Evolutionary conservation across 1,140 invertebrate genomes (phyloP).

Genomic region (Temnothorax nylanderi): DNA sequence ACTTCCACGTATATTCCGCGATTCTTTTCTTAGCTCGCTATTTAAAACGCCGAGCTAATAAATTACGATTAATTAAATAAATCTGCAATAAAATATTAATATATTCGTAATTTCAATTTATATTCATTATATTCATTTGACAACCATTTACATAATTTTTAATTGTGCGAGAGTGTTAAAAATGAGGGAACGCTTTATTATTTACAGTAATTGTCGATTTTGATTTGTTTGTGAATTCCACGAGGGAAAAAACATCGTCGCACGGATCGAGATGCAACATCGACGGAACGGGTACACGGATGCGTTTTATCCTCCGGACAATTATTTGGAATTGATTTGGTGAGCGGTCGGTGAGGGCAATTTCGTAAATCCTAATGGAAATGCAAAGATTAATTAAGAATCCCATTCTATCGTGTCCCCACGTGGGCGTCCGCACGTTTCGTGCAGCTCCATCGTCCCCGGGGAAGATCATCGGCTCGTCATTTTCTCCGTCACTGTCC

Average conservation of each 20-base stretch:
- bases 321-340: slow-evolving; percentile 74
- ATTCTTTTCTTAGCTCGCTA: not conserved
- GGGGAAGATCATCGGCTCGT: slow-evolving; percentile 76
- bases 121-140: not conserved
- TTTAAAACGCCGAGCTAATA: not conserved
- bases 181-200: not conserved
- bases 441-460: slow-evolving; percentile 62
- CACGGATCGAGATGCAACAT: slow-evolving; percentile 24
- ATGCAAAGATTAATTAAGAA: slow-evolving; percentile 83
- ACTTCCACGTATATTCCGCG: not conserved
- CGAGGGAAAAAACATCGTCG: not conserved
- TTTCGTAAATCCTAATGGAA: slow-evolving; percentile 81
- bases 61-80: not conserved
- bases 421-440: slow-evolving; percentile 71
- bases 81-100: not conserved
- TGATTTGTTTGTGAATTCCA: not conserved
- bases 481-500: slow-evolving; percentile 65
- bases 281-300: slow-evolving; percentile 43
- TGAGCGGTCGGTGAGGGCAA: slow-evolving; percentile 67
- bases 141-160: not conserved
- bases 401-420: slow-evolving; percentile 74
- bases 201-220: not conserved
- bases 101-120: not conserved
- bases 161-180: not conserved
- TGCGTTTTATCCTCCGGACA: slow-evolving; percentile 63